Conservation (phyloP, 2,113 vertebrate genomes). For the Crotalus helleri region DNA sequence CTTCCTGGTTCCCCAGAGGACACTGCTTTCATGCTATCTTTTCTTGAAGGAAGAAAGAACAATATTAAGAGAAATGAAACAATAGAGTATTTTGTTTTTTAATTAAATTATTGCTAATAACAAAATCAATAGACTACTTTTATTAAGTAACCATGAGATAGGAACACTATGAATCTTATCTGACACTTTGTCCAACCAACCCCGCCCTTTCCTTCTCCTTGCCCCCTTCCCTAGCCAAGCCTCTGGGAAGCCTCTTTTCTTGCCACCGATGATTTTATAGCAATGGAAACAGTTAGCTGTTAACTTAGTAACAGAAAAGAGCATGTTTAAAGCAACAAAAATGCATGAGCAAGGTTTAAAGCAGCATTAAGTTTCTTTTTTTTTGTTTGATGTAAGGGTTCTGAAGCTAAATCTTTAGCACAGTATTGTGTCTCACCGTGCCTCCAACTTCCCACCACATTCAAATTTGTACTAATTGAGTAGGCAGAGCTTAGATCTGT, state of each 20-base stretch:
- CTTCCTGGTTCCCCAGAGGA: slow-evolving; percentile 67
- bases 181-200: slow-evolving; percentile 60
- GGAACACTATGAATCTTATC: slow-evolving; percentile 78
- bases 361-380: slow-evolving; percentile 62
- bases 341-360: slow-evolving; percentile 70
- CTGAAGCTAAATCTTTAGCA: slow-evolving; percentile 63
- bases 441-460: slow-evolving; percentile 64
- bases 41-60: slow-evolving; percentile 77
- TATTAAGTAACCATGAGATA: slow-evolving; percentile 74
- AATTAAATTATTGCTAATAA: slow-evolving; percentile 84
- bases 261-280: slow-evolving; percentile 70
- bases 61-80: slow-evolving; percentile 78
- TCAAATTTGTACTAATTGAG: slow-evolving; percentile 58
- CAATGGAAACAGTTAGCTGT: slow-evolving; percentile 75
- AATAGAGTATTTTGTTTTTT: slow-evolving; percentile 84
- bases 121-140: slow-evolving; percentile 77
- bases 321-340: slow-evolving; percentile 73
- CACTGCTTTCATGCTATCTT: slow-evolving; percentile 70
- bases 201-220: slow-evolving; percentile 14
- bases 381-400: slow-evolving; percentile 47
- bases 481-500: slow-evolving; percentile 70
- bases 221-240: slow-evolving; percentile 37
- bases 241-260: slow-evolving; percentile 72
- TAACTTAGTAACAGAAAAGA: slow-evolving; percentile 72
- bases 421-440: slow-evolving; percentile 49